phyloP scores from a whole-genome alignment of 2,797 vertebrate genomes.

The Todus mexicanus region DNA sequence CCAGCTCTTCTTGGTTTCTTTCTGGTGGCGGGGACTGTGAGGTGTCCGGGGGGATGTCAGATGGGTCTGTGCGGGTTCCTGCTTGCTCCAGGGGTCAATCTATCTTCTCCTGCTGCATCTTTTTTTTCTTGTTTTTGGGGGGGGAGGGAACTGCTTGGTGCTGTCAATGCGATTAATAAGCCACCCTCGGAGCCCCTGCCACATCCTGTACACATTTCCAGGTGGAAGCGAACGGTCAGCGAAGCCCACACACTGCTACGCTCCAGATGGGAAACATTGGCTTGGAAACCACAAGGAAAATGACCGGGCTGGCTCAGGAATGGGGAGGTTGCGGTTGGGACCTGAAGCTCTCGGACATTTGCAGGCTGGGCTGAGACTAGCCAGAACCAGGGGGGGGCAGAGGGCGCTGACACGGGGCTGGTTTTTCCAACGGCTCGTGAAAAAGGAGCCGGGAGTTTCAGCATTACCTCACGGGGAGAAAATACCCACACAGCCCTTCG shows the following conservation, averaged over 20 bases:
- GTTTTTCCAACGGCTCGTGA: not conserved
- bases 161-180: not conserved
- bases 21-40: not conserved
- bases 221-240: not conserved
- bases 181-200: not conserved
- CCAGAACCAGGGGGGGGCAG: not conserved
- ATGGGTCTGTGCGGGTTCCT: not conserved
- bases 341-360: not conserved
- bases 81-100: not conserved
- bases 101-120: not conserved
- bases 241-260: not conserved
- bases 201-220: constrained; percentile 1
- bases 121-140: not conserved
- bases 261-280: constrained; percentile 3
- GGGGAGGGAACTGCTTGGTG: not conserved
- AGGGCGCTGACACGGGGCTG: not conserved
- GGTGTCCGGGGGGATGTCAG: rapidly evolving
- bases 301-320: not conserved
- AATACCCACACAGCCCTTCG: not conserved
- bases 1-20: constrained; percentile 23
- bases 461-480: constrained; percentile 15
- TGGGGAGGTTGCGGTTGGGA: not conserved
- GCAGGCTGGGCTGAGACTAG: not conserved
- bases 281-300: not conserved
- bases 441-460: not conserved